phyloP scores from a whole-genome alignment of 2,113 vertebrate species.

The Marcusenius ussheri region DNA sequence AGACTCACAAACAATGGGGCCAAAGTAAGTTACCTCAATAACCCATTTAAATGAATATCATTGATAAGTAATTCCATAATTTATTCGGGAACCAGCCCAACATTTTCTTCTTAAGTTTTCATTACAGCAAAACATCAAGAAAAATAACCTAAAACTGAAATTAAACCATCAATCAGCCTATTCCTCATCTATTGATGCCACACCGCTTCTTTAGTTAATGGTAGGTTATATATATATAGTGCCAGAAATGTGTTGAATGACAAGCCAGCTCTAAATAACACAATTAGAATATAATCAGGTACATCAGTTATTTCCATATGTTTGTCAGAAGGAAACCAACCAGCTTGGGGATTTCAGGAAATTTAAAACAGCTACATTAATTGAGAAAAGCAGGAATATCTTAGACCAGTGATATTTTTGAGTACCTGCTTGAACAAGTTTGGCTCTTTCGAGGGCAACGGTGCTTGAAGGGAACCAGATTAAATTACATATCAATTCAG shows the following conservation, averaged over 20 bases:
- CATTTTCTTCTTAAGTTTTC: not conserved
- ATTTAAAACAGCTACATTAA: not conserved
- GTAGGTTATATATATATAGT: not conserved
- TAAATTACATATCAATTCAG: not conserved
- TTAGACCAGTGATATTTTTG: not conserved
- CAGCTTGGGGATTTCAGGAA: not conserved
- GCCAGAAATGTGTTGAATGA: not conserved
- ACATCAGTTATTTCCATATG: not conserved
- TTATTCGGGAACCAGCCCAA: not conserved
- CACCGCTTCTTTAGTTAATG: not conserved
- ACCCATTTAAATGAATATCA: not conserved
- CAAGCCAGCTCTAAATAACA: not conserved
- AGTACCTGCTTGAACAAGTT: not conserved
- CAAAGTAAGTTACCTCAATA: not conserved
- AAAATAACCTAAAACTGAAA: not conserved
- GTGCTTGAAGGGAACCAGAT: not conserved
- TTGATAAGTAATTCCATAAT: not conserved
- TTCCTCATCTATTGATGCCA: not conserved
- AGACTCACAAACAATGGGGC: not conserved
- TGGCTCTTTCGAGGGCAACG: not conserved
- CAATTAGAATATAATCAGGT: not conserved
- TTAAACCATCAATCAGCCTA: not conserved
- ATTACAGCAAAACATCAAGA: not conserved
- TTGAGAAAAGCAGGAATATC: not conserved
- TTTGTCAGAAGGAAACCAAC: not conserved